Evolutionary conservation across 2,797 vertebrate species (phyloP).

Genomic region (Choloepus didactylus): DNA sequence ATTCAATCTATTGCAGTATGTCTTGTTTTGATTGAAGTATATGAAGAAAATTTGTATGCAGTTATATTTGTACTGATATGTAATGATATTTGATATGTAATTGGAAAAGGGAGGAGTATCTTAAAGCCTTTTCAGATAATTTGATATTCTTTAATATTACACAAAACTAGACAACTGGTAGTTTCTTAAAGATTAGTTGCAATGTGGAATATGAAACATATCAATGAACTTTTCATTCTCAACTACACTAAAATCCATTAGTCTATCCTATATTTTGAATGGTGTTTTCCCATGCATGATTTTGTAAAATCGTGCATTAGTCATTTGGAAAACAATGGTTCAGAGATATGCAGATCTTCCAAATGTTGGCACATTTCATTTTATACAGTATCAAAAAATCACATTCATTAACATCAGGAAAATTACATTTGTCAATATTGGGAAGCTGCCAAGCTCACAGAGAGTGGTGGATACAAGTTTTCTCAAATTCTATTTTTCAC

Average conservation of each 20-base stretch:
- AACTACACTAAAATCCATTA: background rate
- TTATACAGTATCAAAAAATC: background rate
- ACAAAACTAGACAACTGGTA: background rate
- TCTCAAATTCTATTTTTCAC: conserved; percentile 14
- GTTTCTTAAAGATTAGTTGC: background rate
- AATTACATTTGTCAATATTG: background rate
- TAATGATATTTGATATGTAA: background rate
- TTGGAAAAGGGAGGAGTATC: background rate
- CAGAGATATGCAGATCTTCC: background rate
- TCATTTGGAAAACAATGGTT: conserved; percentile 42
- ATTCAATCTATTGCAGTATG: background rate
- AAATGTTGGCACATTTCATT: background rate
- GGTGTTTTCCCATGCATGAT: background rate
- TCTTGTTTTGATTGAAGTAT: background rate
- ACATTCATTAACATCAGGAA: background rate
- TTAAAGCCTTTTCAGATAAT: background rate
- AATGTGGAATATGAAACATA: background rate
- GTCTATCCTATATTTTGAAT: background rate
- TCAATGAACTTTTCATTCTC: background rate
- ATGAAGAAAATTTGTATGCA: background rate
- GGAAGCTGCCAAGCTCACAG: background rate
- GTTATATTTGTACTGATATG: background rate
- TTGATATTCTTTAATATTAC: background rate
- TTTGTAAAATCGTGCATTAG: background rate
- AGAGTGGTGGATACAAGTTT: background rate